Percentiles rank a stretch among this genome's conserved stretches.
These are phyloP conservation scores for Wasmannia auropunctata DNA, from an alignment of 1,140 invertebrate species.

Conservation along the genomic window DNA sequence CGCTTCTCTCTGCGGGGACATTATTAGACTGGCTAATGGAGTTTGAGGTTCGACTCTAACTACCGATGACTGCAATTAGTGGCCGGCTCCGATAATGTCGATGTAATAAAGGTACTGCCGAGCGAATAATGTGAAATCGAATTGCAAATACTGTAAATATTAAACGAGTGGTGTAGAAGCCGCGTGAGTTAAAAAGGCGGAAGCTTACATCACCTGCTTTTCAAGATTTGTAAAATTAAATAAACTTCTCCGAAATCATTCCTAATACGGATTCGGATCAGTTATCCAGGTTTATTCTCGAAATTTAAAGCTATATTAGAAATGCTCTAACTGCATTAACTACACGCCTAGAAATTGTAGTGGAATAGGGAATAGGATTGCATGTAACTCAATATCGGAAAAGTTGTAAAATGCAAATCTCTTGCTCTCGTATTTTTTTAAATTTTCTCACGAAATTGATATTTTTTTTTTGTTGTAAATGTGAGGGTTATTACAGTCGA, in stretches of 20 bases:
- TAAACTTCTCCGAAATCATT: neutral
- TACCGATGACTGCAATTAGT: slow-evolving; percentile 36
- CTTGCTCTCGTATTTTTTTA: neutral
- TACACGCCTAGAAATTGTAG: neutral
- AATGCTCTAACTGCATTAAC: neutral
- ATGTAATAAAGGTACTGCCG: slow-evolving; percentile 53
- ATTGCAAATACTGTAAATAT: slow-evolving; percentile 23
- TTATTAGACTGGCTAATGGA: slow-evolving; percentile 65
- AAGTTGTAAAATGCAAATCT: neutral
- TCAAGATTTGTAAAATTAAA: neutral
- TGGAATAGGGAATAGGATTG: neutral
- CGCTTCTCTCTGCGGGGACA: neutral
- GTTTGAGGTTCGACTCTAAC: slow-evolving; percentile 60
- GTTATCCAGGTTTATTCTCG: neutral
- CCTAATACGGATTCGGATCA: neutral
- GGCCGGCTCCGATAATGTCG: slow-evolving; percentile 11
- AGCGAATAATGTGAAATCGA: slow-evolving; percentile 6
- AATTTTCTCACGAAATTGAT: neutral
- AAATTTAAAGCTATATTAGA: neutral
- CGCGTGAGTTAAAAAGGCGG: neutral
- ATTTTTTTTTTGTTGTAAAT: neutral
- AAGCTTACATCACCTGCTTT: neutral
- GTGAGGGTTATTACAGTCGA: neutral
- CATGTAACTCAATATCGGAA: neutral
- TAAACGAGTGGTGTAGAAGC: neutral